Conservation (phyloP, 2,888 invertebrate species). For the Aleiodes alternator region DNA sequence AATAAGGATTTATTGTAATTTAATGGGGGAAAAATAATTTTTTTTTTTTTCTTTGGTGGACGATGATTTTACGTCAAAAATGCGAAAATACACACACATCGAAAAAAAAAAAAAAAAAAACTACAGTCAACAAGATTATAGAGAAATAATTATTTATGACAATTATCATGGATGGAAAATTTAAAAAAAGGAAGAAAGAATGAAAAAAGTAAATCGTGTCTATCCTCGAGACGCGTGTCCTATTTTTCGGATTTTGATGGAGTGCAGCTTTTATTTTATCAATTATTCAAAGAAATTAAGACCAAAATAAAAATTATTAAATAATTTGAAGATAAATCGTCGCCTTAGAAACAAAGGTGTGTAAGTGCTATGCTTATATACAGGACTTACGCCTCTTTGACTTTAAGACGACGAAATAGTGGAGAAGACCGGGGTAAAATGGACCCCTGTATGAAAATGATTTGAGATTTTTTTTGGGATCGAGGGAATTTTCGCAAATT, state of each 20-base stretch:
- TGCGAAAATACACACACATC: conserved; percentile 28
- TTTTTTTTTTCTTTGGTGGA: neutral
- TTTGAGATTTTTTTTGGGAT: too few relatives aligned
- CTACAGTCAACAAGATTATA: conserved; percentile 31
- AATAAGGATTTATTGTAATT: too few relatives aligned
- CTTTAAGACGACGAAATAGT: neutral
- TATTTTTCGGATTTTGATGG: conserved; percentile 36
- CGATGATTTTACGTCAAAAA: conserved; percentile 7
- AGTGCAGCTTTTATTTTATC: conserved; percentile 48
- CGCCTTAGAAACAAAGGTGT: too few relatives aligned
- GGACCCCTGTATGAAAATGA: too few relatives aligned
- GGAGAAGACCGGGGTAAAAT: neutral
- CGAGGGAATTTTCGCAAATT: too few relatives aligned
- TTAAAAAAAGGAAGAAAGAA: neutral
- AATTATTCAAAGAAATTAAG: conserved; percentile 27
- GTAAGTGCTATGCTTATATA: too few relatives aligned
- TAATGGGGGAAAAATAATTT: too few relatives aligned
- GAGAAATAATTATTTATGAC: neutral
- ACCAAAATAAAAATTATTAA: conserved; percentile 25
- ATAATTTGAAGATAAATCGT: too few relatives aligned
- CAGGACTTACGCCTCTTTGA: too few relatives aligned
- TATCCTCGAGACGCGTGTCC: conserved; percentile 16
- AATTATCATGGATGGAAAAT: neutral
- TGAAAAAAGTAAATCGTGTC: neutral
- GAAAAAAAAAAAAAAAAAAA: conserved; percentile 38